These are phyloP conservation scores for Hydropsyche tenuis DNA, from an alignment of 1,140 invertebrate species.

Conservation along the genomic window DNA sequence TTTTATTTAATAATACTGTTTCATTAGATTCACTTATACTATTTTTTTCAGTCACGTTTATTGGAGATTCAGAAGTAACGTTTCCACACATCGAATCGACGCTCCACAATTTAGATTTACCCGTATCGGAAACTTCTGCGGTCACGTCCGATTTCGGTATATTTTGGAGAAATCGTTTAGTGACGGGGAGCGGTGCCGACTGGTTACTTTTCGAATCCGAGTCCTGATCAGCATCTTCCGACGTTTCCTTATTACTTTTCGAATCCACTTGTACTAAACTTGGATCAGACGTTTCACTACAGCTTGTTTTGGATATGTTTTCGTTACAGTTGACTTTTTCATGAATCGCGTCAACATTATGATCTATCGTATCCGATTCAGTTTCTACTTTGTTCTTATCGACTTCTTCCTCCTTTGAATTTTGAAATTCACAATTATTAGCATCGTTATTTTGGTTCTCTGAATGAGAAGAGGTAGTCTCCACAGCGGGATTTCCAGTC, in stretches of 20 bases:
- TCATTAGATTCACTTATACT: conserved; percentile 28
- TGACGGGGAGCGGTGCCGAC: conserved; percentile 48
- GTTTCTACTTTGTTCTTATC: conserved; percentile 38
- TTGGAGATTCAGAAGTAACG: conserved; percentile 35
- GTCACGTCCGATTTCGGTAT: conserved; percentile 43
- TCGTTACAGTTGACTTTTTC: conserved; percentile 39
- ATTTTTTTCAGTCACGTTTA: conserved; percentile 38
- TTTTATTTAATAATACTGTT: conserved; percentile 47
- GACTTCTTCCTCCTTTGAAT: conserved; percentile 35
- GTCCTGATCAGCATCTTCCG: conserved; percentile 19
- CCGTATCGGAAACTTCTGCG: conserved; percentile 35
- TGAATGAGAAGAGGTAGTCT: neutral
- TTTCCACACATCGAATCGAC: conserved; percentile 46
- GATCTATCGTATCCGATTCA: conserved; percentile 44
- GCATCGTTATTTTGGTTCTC: neutral
- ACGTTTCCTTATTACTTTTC: conserved; percentile 33
- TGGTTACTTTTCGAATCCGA: conserved; percentile 30
- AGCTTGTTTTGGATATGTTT: conserved; percentile 37
- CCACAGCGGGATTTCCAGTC: conserved; percentile 66
- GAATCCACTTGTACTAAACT: conserved; percentile 4
- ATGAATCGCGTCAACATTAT: neutral
- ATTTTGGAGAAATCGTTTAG: conserved; percentile 50
- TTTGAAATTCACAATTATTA: conserved; percentile 3
- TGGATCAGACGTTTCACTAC: conserved; percentile 31
- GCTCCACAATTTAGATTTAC: conserved; percentile 47